Evolutionary conservation across 2,113 vertebrate genomes (phyloP).

Genomic region (Oreochromis aureus): DNA sequence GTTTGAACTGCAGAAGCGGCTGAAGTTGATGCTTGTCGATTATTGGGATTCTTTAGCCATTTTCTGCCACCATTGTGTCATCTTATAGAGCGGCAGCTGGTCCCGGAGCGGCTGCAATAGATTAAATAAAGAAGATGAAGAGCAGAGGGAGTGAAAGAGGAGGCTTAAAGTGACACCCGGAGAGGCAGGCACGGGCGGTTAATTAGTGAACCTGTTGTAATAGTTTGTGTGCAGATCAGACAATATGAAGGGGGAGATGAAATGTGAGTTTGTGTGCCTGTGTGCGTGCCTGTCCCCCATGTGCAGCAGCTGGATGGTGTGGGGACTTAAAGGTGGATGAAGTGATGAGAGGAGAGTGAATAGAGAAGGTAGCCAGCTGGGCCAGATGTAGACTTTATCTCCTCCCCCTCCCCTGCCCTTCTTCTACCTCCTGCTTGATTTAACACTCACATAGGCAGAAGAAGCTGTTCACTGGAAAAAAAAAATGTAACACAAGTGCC

Average conservation of each 20-base stretch:
- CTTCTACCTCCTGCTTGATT: not conserved
- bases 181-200: not conserved
- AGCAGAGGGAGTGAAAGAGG: not conserved
- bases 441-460: not conserved
- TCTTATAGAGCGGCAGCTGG: not conserved
- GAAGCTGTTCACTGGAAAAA: not conserved
- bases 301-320: not conserved
- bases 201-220: not conserved
- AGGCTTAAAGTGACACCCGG: not conserved
- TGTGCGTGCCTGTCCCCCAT: not conserved
- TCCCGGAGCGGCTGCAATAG: not conserved
- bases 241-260: not conserved
- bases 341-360: not conserved
- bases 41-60: not conserved
- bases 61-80: not conserved
- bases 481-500: not conserved
- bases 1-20: not conserved
- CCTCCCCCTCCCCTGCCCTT: not conserved
- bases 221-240: not conserved
- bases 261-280: not conserved
- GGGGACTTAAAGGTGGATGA: not conserved
- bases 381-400: slow-evolving; percentile 23
- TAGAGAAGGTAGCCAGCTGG: slow-evolving; percentile 10
- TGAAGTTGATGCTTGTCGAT: not conserved
- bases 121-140: not conserved